These are phyloP conservation scores for Cherax destructor DNA, from an alignment of 1,140 invertebrate genomes.

Conservation along the genomic window DNA sequence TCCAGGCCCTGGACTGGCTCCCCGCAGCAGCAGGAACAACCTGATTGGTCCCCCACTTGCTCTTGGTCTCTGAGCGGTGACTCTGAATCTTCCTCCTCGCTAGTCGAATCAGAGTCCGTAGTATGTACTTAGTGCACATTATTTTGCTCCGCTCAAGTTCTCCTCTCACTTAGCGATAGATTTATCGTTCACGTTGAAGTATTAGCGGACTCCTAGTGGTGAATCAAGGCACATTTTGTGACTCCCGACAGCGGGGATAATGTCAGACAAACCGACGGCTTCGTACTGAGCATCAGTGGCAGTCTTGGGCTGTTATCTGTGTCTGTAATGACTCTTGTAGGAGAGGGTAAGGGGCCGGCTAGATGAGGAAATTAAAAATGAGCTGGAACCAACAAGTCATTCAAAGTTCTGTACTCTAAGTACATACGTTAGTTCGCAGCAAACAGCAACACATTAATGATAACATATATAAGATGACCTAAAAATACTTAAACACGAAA, in stretches of 20 bases:
- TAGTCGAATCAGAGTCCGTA: background rate
- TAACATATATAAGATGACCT: no score
- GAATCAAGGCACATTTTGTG: background rate
- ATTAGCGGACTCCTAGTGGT: constrained; percentile 2
- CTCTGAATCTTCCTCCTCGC: background rate
- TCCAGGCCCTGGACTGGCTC: background rate
- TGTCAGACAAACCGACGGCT: no score
- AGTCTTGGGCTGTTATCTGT: no score
- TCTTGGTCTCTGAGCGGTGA: background rate
- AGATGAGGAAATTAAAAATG: background rate
- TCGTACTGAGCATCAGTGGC: no score
- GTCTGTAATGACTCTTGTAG: no score
- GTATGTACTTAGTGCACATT: constrained; percentile 28
- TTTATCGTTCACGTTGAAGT: constrained; percentile 16
- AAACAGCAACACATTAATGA: no score
- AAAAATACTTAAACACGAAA: no score
- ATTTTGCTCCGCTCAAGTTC: constrained; percentile 3
- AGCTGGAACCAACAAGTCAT: no score
- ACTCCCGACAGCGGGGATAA: background rate
- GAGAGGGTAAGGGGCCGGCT: background rate
- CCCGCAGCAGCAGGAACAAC: background rate
- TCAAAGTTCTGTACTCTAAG: no score
- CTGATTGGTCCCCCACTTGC: constrained; percentile 27
- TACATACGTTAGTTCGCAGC: no score
- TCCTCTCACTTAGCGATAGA: constrained; percentile 41